Base-by-base conservation (phyloP, 2,888 invertebrate genomes). In the Arrhopalites spinosus region DNA sequence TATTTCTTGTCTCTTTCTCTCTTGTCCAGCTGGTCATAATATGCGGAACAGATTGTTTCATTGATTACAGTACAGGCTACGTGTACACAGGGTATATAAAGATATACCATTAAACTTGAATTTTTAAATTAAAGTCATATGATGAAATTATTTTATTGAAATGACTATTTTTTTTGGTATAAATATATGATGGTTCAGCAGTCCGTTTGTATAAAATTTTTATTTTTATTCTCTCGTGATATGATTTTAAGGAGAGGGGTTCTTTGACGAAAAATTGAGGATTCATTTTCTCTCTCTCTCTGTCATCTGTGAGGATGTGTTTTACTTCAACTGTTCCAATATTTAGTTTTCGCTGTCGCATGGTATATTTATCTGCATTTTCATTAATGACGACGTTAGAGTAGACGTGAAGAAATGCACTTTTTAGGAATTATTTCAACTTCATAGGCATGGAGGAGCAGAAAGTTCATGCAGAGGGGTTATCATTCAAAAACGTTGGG, bases 391-490 rank as follows among this genome's bases (percentile, higher is more conserved):
- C 53, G 53, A 53, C 17, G n/a, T 5, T 53, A 20, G 7, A 20
- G 20, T 1, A 23, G 59, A 59, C 59, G 25, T 23, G 25, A 25
- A 23, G n/a, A 36, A 11, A 36, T 36, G 36, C 36, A 36, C 36
- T 36, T 36, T n/a, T 36, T 36, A 36, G 36, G 11, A 36, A 36
- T 36, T 11, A 36, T 36, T 3, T 3, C 36, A 36, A 36, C 11
- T 3, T 3, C 36, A 36, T 11, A 36, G 36, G 3, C 36, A 45
- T 43, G 36, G 11, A 20, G 7, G 66, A n/a, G 2, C 43, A 20
- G 43, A 66, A 45, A 66, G 66, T 66, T 66, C 66, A 66, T 11
- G 2, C 20, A 43, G 2, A 66, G 45, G 11, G 66, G 66, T 66
- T 66, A 66, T 66, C 66, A 66, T n/a, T 66, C 45, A 43, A 43